These are phyloP conservation scores for Myathropa florea DNA, from an alignment of 2,888 invertebrate species.

Conservation along the genomic window DNA sequence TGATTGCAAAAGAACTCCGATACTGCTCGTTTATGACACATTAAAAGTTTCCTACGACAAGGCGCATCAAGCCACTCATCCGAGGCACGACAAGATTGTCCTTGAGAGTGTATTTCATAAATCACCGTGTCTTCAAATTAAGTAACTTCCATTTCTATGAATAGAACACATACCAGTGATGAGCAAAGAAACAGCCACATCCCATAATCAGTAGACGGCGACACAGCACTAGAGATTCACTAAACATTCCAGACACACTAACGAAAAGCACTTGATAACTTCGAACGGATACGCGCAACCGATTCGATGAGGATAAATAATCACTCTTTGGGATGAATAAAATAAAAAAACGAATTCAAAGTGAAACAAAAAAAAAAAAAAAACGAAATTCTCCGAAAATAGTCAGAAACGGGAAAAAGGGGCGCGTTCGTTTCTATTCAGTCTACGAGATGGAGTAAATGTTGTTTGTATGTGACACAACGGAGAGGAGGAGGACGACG, in stretches of 20 bases:
- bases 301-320: neutral
- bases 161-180: constrained; percentile 44
- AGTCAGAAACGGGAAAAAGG: constrained; percentile 37
- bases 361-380: constrained; percentile 3
- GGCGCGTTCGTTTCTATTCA: constrained; percentile 64
- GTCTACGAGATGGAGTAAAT: constrained; percentile 40
- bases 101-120: neutral
- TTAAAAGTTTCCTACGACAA: neutral
- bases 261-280: neutral
- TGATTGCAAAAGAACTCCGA: neutral
- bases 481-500: neutral
- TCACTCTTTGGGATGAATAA: neutral
- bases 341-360: neutral
- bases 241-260: constrained; percentile 7
- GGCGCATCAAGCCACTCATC: neutral
- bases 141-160: neutral
- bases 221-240: constrained; percentile 49
- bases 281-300: neutral
- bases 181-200: constrained; percentile 37
- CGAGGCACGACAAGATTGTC: neutral
- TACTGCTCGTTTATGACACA: neutral
- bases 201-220: constrained; percentile 33
- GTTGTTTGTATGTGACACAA: constrained; percentile 47
- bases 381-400: constrained; percentile 39
- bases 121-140: neutral